These are phyloP conservation scores for Heteromurus nitidus DNA, from an alignment of 2,888 invertebrate species.

Conservation along the genomic window DNA sequence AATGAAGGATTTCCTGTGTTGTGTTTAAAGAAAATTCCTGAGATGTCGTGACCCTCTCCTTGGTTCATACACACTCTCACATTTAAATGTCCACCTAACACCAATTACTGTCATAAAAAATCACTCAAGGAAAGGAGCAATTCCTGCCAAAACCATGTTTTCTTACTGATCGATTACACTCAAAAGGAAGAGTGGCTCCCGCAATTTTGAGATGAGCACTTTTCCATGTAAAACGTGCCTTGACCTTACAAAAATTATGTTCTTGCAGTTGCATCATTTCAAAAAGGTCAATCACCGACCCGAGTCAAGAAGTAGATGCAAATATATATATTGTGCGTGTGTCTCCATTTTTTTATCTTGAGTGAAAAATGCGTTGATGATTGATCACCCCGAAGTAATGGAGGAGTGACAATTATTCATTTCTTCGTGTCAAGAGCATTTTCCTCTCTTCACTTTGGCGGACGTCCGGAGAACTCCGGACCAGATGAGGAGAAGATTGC, in stretches of 20 bases:
- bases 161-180: constrained; percentile 10
- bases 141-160: constrained; percentile 1
- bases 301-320: too few species aligned
- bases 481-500: too few species aligned
- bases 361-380: constrained; percentile 29
- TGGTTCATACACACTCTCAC: not conserved
- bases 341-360: not conserved
- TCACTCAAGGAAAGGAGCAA: constrained; percentile 4
- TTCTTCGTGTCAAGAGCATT: constrained; percentile 15
- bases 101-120: constrained; percentile 28
- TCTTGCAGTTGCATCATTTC: too few species aligned
- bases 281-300: too few species aligned
- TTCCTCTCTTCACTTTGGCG: not conserved
- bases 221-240: constrained; percentile 41
- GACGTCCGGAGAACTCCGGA: not conserved
- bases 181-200: not conserved
- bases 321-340: constrained; percentile 1
- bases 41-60: too few species aligned
- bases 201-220: not conserved
- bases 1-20: constrained; percentile 40
- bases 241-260: too few species aligned
- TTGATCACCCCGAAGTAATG: constrained; percentile 27
- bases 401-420: constrained; percentile 46
- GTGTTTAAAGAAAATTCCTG: too few species aligned
- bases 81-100: constrained; percentile 11